A percentile compares a stretch with the other conserved stretches of the same genome.
phyloP scores from a whole-genome alignment of 2,113 vertebrate genomes.

The Microtus ochrogaster region DNA sequence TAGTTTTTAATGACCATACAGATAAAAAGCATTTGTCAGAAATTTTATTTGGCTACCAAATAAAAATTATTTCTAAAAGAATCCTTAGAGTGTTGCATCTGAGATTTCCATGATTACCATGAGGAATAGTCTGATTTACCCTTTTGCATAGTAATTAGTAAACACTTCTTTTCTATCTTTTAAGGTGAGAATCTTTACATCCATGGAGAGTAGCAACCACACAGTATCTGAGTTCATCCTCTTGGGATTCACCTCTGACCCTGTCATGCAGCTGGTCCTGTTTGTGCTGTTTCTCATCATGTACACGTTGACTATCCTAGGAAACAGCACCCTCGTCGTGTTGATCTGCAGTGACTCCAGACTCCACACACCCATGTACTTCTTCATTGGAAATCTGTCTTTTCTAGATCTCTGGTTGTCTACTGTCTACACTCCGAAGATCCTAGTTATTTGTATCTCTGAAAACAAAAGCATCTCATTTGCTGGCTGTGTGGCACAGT shows the following conservation, averaged over 20 bases:
- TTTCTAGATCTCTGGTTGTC: conserved; percentile 56
- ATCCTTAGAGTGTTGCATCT: rapidly evolving
- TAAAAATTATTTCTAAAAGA: background rate
- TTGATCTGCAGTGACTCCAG: conserved; percentile 36
- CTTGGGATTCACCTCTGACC: conserved; percentile 48
- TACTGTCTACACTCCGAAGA: conserved; percentile 54
- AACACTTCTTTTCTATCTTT: background rate
- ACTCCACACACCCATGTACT: conserved; percentile 57
- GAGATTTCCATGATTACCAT: background rate
- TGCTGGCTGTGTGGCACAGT: conserved; percentile 39
- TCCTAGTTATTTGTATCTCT: conserved; percentile 32
- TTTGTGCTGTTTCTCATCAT: conserved; percentile 22
- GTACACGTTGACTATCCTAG: background rate
- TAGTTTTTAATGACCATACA: rapidly evolving
- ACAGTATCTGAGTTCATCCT: conserved; percentile 54
- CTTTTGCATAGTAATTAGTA: background rate
- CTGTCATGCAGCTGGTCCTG: background rate
- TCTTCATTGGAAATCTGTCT: conserved; percentile 66
- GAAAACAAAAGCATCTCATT: conserved; percentile 28
- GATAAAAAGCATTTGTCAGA: background rate
- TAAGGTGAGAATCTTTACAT: background rate
- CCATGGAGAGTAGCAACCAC: conserved; percentile 23
- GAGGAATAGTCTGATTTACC: background rate
- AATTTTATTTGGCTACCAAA: background rate
- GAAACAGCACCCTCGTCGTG: background rate